Evolutionary conservation across 2,797 vertebrate genomes (phyloP).

Genomic region (Sebastes kiyomatsui): DNA sequence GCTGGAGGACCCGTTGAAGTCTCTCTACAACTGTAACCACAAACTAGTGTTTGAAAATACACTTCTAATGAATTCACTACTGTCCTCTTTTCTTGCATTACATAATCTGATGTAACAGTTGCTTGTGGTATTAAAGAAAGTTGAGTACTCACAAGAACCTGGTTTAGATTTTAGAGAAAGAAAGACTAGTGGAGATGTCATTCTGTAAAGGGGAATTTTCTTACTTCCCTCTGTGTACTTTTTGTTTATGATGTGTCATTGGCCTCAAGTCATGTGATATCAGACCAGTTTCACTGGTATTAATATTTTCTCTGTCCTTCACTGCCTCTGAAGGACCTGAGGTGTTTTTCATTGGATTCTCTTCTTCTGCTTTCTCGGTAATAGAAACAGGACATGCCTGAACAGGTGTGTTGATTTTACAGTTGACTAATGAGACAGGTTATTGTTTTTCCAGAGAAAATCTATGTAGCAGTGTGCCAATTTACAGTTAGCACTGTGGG

Average conservation of each 20-base stretch:
- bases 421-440: fast-evolving
- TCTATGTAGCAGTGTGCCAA: neutral
- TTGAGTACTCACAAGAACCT: neutral
- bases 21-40: too few species aligned
- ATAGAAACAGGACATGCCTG: neutral
- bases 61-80: neutral
- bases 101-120: neutral
- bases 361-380: neutral
- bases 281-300: constrained; percentile 2
- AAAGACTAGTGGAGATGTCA: neutral
- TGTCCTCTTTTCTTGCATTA: neutral
- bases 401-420: neutral
- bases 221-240: neutral
- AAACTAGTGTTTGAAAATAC: neutral
- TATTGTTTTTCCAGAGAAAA: neutral
- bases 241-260: neutral
- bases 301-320: neutral
- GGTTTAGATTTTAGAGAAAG: neutral
- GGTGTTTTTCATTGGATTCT: neutral
- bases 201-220: neutral
- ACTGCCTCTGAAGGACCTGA: too few species aligned
- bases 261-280: constrained; percentile 25
- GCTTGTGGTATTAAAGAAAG: neutral
- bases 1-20: neutral
- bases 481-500: neutral